A percentile compares a stretch with the other conserved stretches of the same genome.
Evolutionary conservation across 2,113 vertebrate genomes (phyloP).

Genomic region (Gymnorhina tibicen): DNA sequence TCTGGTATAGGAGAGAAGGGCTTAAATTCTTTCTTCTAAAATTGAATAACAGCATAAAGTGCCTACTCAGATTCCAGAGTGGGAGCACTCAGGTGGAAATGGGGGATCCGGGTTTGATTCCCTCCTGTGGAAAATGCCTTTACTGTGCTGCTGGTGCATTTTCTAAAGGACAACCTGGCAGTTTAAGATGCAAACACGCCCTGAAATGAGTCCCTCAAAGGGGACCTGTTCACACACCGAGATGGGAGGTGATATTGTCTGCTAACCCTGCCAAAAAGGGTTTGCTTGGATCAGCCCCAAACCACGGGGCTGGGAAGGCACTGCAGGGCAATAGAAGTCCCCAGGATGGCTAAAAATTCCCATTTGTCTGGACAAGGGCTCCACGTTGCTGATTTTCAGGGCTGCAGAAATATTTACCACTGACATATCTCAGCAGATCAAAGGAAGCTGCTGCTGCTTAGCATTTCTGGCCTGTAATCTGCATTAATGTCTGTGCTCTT

Average conservation of each 20-base stretch:
- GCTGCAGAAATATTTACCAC: constrained; percentile 28
- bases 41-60: accelerated
- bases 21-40: neutral
- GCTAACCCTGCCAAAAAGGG: neutral
- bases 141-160: neutral
- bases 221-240: neutral
- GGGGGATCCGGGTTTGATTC: neutral
- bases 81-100: neutral
- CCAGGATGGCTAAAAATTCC: neutral
- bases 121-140: neutral
- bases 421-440: constrained; percentile 3
- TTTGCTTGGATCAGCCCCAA: neutral
- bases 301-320: neutral
- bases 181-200: neutral
- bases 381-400: neutral
- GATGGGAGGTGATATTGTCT: accelerated
- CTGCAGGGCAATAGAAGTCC: neutral
- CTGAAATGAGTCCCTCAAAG: neutral
- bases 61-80: neutral
- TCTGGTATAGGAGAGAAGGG: neutral
- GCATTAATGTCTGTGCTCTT: constrained; percentile 28
- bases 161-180: neutral
- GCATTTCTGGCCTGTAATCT: constrained; percentile 44
- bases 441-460: constrained; percentile 41
- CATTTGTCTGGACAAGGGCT: neutral